Evolutionary conservation across 2,797 vertebrate species (phyloP), one percentile per base, ranked within the genome.

Genomic region (Sebastes itinus): DNA sequence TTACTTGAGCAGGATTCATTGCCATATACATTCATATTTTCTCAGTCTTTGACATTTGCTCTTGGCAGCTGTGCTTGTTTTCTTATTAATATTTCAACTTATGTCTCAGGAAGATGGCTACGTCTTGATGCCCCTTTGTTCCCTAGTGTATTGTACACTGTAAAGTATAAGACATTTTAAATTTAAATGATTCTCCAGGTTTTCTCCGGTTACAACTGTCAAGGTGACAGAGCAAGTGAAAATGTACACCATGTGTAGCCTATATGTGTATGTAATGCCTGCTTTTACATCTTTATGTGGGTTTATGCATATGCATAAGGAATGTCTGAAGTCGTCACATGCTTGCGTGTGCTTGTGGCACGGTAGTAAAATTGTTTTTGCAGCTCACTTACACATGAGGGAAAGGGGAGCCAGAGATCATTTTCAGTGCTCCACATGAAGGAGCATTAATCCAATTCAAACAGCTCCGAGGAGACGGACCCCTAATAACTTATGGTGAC

Each of bases 401-500:
- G 77, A 88, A 27, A 56, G 18, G 33, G 46, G 74, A 86, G 71
- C 42, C 58, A 72, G 75, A 79, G 68, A 89, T 89, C 72, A 77
- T 91, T 91, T 90, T 81, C 86, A 85, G 65, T 71, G 62, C 85
- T 86, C 63, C 89, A 84, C 83, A 85, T 78, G 82, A 90, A 87
- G 83, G 87, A 89, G 85, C 87, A 92, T 91, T 92, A 90, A 92
- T 91, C 87, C 88, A 85, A 90, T 90, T 85, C 72, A 84, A 90
- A 89, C 76, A 65, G 90, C 87, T 91, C 88, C 81, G 28, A 92
- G 88, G 83, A 92, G 86, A 89, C 79, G 28, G 84, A 61, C 75
- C 81, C 83, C 84, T 89, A 91, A 92, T 93, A 93, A 91, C 85
- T 92, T 91, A 90, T 61, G 86, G 83, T 84, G 88, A 90, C 89